phyloP scores from a whole-genome alignment of 2,888 invertebrate species.

The Lamellibrachia columna region DNA sequence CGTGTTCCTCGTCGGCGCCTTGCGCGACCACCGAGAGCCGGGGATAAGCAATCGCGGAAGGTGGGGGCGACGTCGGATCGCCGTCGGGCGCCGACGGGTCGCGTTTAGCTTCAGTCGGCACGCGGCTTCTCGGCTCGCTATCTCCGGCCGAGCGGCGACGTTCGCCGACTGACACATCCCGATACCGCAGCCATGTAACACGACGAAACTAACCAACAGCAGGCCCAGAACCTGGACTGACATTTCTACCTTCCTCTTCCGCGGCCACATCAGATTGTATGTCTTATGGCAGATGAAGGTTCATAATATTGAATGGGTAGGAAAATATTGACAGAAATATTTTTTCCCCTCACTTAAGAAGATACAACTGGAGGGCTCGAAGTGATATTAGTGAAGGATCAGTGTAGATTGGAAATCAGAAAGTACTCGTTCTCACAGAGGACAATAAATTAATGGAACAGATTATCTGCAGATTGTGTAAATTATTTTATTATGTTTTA shows the following conservation, averaged over 20 bases:
- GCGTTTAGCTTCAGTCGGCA: background rate
- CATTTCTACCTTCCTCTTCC: background rate
- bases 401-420: too few relatives aligned
- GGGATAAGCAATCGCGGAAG: constrained; percentile 16
- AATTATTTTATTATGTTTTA: too few relatives aligned
- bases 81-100: background rate
- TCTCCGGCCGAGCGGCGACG: background rate
- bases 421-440: too few relatives aligned
- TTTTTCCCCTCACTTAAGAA: too few relatives aligned
- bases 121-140: background rate
- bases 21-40: background rate
- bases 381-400: too few relatives aligned
- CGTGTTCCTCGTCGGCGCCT: background rate
- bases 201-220: background rate
- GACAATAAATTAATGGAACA: too few relatives aligned
- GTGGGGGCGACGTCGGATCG: background rate
- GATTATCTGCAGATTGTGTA: too few relatives aligned
- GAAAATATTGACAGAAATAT: too few relatives aligned
- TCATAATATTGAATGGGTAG: too few relatives aligned
- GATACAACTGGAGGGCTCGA: too few relatives aligned
- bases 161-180: background rate
- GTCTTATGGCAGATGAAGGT: background rate
- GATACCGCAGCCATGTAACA: background rate
- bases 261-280: background rate
- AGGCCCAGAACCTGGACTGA: background rate